These are phyloP conservation scores for Agrochola lychnidis DNA, from an alignment of 2,888 invertebrate species.

Conservation along the genomic window DNA sequence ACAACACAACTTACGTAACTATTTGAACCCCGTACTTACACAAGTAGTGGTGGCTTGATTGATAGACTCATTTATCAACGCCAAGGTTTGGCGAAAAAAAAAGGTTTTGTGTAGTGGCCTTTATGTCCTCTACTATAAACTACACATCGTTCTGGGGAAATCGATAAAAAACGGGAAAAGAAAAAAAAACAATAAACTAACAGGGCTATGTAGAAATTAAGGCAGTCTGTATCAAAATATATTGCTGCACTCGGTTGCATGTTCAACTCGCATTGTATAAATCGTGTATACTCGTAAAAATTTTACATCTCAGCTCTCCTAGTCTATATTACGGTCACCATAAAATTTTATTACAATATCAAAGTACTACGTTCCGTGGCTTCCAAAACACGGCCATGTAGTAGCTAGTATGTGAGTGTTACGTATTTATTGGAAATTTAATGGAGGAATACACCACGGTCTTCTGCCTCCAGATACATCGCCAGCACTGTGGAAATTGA, in stretches of 20 bases:
- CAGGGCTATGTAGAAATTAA: not conserved
- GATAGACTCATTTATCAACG: constrained; percentile 60
- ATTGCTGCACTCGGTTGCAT: constrained; percentile 25
- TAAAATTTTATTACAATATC: constrained; percentile 64
- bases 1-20: constrained; percentile 27
- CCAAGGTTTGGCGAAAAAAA: constrained; percentile 30
- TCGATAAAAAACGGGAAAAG: not conserved
- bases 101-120: constrained; percentile 18
- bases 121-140: constrained; percentile 4
- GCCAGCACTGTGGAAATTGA: constrained; percentile 85
- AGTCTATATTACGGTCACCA: constrained; percentile 53
- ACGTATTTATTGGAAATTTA: constrained; percentile 25
- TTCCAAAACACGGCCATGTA: constrained; percentile 52
- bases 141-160: not conserved
- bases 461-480: constrained; percentile 85
- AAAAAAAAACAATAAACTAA: not conserved
- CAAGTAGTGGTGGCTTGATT: constrained; percentile 53
- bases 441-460: constrained; percentile 67
- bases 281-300: constrained; percentile 51
- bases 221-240: not conserved
- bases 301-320: constrained; percentile 47
- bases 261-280: constrained; percentile 26
- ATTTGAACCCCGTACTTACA: constrained; percentile 10
- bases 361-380: constrained; percentile 49
- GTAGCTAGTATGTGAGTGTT: constrained; percentile 39